A percentile compares a stretch with the other conserved stretches of the same genome.
phyloP scores from a whole-genome alignment of 2,888 invertebrate species.

The Xestia ashworthii region DNA sequence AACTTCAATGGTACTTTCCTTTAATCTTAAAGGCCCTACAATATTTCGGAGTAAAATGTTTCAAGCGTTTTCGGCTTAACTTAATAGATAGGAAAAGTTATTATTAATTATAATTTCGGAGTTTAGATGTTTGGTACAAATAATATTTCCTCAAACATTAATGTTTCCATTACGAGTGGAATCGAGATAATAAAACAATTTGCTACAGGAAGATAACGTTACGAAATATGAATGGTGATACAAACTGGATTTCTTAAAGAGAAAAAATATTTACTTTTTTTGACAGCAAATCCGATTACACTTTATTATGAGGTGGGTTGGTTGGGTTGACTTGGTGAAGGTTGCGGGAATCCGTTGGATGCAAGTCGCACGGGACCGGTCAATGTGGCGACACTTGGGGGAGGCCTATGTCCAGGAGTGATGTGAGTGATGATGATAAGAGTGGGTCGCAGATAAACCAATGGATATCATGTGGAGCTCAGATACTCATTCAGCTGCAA shows the following conservation, averaged over 20 bases:
- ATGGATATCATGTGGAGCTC: not conserved
- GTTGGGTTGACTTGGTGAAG: no score
- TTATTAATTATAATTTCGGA: slow-evolving; percentile 70
- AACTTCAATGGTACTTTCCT: slow-evolving; percentile 69
- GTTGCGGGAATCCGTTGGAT: no score
- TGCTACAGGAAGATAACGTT: slow-evolving; percentile 11
- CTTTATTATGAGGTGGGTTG: not conserved
- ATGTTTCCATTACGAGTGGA: slow-evolving; percentile 31
- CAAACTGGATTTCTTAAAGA: not conserved
- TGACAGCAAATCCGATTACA: not conserved
- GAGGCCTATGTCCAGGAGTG: no score
- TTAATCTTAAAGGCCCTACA: slow-evolving; percentile 67
- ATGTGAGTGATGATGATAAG: no score
- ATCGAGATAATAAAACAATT: slow-evolving; percentile 47
- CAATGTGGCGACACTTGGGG: no score
- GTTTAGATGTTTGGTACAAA: slow-evolving; percentile 64
- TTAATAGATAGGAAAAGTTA: slow-evolving; percentile 73
- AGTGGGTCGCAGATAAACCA: not conserved
- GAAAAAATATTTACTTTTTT: not conserved
- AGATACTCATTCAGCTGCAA: not conserved
- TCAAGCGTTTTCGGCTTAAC: slow-evolving; percentile 68
- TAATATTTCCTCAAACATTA: slow-evolving; percentile 48
- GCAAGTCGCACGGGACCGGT: no score
- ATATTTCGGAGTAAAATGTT: slow-evolving; percentile 72
- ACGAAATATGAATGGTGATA: slow-evolving; percentile 2